Evolutionary conservation across 2,797 vertebrate genomes (phyloP).

Genomic region (Euthynnus affinis): DNA sequence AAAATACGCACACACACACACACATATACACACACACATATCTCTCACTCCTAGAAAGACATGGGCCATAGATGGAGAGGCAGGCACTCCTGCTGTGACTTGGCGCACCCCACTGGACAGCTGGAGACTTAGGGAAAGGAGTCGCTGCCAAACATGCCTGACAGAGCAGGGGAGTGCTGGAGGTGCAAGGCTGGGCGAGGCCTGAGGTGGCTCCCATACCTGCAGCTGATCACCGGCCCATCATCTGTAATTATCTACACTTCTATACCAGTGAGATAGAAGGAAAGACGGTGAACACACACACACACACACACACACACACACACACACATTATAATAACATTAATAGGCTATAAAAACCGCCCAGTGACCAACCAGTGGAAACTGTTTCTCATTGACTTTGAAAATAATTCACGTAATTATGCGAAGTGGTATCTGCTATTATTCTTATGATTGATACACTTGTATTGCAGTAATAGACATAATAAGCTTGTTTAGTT

Average conservation of each 20-base stretch:
- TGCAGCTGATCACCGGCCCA: conserved; percentile 85
- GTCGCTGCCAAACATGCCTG: conserved; percentile 89
- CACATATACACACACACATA: conserved; percentile 43
- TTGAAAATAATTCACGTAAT: conserved; percentile 42
- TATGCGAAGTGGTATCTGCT: conserved; percentile 46
- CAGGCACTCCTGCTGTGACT: conserved; percentile 96
- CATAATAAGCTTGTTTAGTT: conserved; percentile 60
- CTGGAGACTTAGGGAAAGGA: conserved; percentile 92
- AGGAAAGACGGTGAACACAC: conserved; percentile 35
- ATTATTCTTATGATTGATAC: conserved; percentile 59
- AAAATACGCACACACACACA: conserved; percentile 14
- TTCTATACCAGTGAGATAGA: conserved; percentile 77
- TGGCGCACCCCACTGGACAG: conserved; percentile 96
- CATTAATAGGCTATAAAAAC: conserved; percentile 43
- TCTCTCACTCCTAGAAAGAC: conserved; percentile 80
- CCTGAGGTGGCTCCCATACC: conserved; percentile 87
- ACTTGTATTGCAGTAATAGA: conserved; percentile 46
- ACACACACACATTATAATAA: conserved; percentile 23
- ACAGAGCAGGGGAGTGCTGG: conserved; percentile 78
- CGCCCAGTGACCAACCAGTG: conserved; percentile 5
- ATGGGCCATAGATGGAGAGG: conserved; percentile 86
- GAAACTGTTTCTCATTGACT: conserved; percentile 21
- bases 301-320: conserved; percentile 18
- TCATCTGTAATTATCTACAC: conserved; percentile 87
- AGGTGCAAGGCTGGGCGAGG: conserved; percentile 81